Evolutionary conservation across 1,140 invertebrate species (phyloP).

Genomic region (Triops longicaudatus): DNA sequence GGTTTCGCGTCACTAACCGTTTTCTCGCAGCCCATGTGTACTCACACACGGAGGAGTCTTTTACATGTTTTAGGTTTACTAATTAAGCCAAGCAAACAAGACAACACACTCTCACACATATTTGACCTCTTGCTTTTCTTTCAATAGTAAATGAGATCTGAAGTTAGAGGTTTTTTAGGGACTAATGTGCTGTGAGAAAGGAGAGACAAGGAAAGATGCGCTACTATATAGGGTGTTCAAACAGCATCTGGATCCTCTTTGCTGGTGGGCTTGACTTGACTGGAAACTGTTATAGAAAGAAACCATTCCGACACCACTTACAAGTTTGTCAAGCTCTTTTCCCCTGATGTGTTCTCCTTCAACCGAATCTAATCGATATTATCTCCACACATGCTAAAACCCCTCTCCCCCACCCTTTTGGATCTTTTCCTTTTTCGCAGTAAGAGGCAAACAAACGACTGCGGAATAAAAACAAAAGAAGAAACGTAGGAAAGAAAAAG

Average conservation of each 20-base stretch:
- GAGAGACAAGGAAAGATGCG: conserved; percentile 5
- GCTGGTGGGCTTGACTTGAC: conserved; percentile 13
- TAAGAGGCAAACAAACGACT: background rate
- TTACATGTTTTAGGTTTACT: conserved; percentile 2
- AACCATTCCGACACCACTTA: conserved; percentile 8
- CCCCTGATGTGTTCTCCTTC: conserved; percentile 7
- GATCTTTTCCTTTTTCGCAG: background rate
- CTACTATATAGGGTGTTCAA: background rate
- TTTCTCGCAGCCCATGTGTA: background rate
- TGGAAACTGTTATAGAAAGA: conserved; percentile 8
- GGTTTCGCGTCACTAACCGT: background rate
- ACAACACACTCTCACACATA: background rate
- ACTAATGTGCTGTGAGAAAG: background rate
- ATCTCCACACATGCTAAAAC: conserved; percentile 9
- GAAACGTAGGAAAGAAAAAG: background rate
- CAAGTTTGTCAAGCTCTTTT: conserved; percentile 12
- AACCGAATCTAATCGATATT: conserved; percentile 15
- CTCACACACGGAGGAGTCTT: background rate
- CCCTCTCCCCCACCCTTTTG: background rate
- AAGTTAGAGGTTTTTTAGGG: background rate
- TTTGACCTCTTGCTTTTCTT: background rate
- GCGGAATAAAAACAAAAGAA: background rate
- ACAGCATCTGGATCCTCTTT: conserved; percentile 11
- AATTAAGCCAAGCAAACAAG: background rate
- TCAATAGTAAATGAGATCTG: background rate